A percentile compares a stretch with the other conserved stretches of the same genome.
Evolutionary conservation across 2,888 invertebrate genomes (phyloP).

Genomic region (Spialia ferax): DNA sequence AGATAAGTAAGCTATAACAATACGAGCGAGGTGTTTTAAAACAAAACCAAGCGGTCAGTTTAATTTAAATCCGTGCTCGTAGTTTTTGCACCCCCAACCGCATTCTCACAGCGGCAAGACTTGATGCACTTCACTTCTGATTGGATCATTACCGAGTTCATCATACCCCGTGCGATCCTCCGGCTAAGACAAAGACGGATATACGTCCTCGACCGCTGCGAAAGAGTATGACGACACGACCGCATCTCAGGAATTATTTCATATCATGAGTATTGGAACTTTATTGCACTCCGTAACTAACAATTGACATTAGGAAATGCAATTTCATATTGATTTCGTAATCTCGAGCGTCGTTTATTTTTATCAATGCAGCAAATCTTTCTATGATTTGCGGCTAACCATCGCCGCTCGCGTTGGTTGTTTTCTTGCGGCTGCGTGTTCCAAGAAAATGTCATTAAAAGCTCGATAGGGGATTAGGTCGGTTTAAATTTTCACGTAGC

Average conservation of each 20-base stretch:
- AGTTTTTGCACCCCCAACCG: slow-evolving; percentile 86
- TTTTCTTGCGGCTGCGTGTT: slow-evolving; percentile 78
- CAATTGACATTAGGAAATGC: slow-evolving; percentile 87
- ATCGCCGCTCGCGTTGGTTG: slow-evolving; percentile 70
- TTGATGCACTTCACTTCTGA: slow-evolving; percentile 86
- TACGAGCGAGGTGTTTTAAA: slow-evolving; percentile 62
- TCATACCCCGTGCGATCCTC: slow-evolving; percentile 85
- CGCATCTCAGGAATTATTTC: slow-evolving; percentile 84
- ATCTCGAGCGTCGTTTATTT: slow-evolving; percentile 81
- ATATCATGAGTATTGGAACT: slow-evolving; percentile 87
- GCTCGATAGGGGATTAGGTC: slow-evolving; percentile 81
- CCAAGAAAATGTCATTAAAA: slow-evolving; percentile 83
- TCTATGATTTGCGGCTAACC: slow-evolving; percentile 86
- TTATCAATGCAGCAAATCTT: slow-evolving; percentile 84
- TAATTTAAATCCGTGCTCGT: slow-evolving; percentile 82
- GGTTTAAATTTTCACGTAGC: slow-evolving; percentile 83
- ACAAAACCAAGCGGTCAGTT: slow-evolving; percentile 78
- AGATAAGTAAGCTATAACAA: slow-evolving; percentile 41
- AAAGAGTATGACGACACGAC: slow-evolving; percentile 61
- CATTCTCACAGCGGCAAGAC: slow-evolving; percentile 85
- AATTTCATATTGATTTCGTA: slow-evolving; percentile 86
- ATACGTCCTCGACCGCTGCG: slow-evolving; percentile 50
- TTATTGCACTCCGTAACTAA: slow-evolving; percentile 87
- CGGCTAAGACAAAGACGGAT: slow-evolving; percentile 69
- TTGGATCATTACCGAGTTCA: slow-evolving; percentile 87